Base-by-base conservation (phyloP, 2,113 vertebrate species). In the Cyprinodon brontotheroides region DNA sequence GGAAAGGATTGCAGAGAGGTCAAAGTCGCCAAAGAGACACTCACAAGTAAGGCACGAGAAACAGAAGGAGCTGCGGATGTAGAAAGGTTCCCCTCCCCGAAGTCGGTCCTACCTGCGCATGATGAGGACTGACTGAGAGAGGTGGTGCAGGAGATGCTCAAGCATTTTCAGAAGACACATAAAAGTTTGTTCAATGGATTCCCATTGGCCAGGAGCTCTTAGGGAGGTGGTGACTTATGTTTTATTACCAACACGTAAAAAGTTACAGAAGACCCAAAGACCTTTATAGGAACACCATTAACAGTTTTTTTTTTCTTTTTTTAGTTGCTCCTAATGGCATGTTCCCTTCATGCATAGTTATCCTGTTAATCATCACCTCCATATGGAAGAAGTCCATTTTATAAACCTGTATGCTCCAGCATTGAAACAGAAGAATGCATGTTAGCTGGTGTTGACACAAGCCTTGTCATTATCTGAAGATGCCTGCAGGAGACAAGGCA, bases 171-270 rank as follows among this genome's bases (percentile, higher is more conserved):
- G 77, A 83, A 80, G 78, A 76, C 81, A 88, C 86, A 89, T 92
- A 90, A 92, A 92, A 87, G 83, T 86, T 85, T 61, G 68, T 80
- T 86, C 68, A 68, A 61, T 68, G 80, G n/a, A 20, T 72, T 89
- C 90, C 81, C 78, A 94, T 94, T 94, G 93, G 93, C 85, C 85
- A 70, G 80, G 70, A 79, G 72, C 47, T 68, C 65, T 47, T 70
- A 38, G 50, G 89, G 86, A 92, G 93, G 93, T 88, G 91, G 92
- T 47, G 80, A 67, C 89, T 57, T 84, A 43, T 14, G 1, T 92
- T 94, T 94, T 94, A 94, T 91, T 88, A 89, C 89, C 77, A 8
- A 80, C 90, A 92, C 89, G 93, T 94, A 78, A 91, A 92, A 88
- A 79, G 76, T 79, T 80, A 82, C 80, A 72, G 72, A 78, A 85